Evolutionary conservation across 2,113 vertebrate genomes (phyloP).

Genomic region (Crotophaga sulcirostris): DNA sequence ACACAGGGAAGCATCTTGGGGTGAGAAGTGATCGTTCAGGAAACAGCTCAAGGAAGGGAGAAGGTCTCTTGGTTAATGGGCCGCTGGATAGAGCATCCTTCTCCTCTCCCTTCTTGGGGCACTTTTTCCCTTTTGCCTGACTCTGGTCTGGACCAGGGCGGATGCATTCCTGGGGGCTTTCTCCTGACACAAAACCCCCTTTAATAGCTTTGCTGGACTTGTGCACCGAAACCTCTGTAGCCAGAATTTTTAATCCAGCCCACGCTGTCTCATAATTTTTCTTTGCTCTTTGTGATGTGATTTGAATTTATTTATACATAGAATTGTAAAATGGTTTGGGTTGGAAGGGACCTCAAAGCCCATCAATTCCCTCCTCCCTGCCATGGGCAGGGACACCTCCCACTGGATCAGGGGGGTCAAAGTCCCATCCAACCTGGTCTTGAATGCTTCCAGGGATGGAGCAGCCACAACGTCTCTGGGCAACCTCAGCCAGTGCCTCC

Average conservation of each 20-base stretch:
- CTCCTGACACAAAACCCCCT: rapidly evolving
- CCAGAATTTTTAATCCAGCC: neutral
- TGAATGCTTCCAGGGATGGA: too few species aligned
- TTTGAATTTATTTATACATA: neutral
- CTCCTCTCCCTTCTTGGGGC: too few species aligned
- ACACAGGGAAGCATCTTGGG: neutral
- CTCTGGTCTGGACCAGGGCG: neutral
- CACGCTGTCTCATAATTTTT: rapidly evolving
- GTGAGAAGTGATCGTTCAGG: neutral
- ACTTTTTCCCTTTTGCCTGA: neutral
- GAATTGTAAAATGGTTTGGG: too few species aligned
- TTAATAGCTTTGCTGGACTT: neutral
- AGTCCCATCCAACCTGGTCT: too few species aligned
- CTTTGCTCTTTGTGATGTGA: neutral
- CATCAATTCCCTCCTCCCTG: too few species aligned
- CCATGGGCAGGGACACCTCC: too few species aligned
- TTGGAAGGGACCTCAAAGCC: too few species aligned
- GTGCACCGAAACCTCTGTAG: neutral
- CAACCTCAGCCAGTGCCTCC: too few species aligned
- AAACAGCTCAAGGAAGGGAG: too few species aligned
- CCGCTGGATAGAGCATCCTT: neutral
- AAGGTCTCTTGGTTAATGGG: rapidly evolving
- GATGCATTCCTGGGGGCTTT: neutral
- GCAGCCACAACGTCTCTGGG: too few species aligned
- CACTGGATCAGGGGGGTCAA: too few species aligned